phyloP scores from a whole-genome alignment of 2,113 vertebrate species.

The Strigops habroptila region DNA sequence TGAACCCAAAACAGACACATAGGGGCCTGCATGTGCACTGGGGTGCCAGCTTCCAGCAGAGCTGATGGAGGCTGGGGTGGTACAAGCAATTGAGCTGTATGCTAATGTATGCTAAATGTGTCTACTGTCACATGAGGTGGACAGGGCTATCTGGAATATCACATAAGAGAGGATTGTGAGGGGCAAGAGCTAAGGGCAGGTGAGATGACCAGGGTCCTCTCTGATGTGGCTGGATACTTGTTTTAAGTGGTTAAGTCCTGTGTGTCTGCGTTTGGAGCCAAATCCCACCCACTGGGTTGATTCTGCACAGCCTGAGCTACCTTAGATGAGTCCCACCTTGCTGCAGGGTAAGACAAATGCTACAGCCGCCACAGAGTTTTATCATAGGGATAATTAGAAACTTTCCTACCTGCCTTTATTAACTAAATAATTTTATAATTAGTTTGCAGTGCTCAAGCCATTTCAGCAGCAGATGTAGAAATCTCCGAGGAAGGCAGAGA shows the following conservation, averaged over 20 bases:
- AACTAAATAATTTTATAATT: slow-evolving; percentile 51
- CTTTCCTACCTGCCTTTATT: slow-evolving; percentile 34
- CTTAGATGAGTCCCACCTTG: neutral
- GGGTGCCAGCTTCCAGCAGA: neutral
- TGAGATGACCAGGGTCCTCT: neutral
- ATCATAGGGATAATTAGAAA: neutral
- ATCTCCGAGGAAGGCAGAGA: neutral
- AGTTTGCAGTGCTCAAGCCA: neutral
- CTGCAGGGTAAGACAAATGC: slow-evolving; percentile 10
- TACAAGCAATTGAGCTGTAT: neutral
- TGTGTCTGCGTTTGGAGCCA: neutral
- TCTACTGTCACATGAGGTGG: neutral
- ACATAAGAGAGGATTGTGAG: fast-evolving
- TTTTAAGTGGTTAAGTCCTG: fast-evolving
- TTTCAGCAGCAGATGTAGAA: neutral
- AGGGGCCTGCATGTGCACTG: neutral
- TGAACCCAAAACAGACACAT: neutral
- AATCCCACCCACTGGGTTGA: neutral
- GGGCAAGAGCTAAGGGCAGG: neutral
- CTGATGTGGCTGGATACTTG: fast-evolving
- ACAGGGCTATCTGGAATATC: no score
- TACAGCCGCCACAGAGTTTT: neutral
- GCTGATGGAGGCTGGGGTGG: fast-evolving
- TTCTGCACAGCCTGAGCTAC: neutral
- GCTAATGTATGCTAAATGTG: neutral